Evolutionary conservation across 2,888 invertebrate genomes (phyloP), one percentile per base, ranked within the genome.

Genomic region (Crocallis elinguaria): DNA sequence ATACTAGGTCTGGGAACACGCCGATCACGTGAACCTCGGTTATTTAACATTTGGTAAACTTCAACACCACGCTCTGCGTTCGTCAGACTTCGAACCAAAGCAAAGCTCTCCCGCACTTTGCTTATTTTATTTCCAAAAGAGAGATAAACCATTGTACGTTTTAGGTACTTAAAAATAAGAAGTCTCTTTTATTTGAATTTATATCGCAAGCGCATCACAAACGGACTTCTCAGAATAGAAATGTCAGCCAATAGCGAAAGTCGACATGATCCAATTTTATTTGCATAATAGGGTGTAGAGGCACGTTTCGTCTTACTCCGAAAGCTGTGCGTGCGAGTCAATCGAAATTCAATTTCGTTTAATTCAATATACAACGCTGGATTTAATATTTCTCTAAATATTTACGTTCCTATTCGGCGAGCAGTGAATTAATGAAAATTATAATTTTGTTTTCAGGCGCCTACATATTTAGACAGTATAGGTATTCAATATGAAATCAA

Each of bases 321-420:
- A 36, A 14, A 12, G 35, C 16, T 29, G 13, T 13, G 25, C 23
- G 36, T 21, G 37, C 30, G 35, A n/a, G 25, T 27, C 14, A 41
- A 42, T 46, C 21, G 12, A 38, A 53, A 53, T 42, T 14, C 25
- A 41, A 52, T 46, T 52, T 21, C 27, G 14, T 35, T 16, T 21
- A 44, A 50, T 39, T 46, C 27, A 11, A 44, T 17, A 17, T 14
- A 9, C n/a, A n/a, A 7, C 9, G 9, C 25, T 7, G 3, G 5
- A 9, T 25, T 25, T n/a, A 25, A 25, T 25, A 25, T 25, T 9
- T 25, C 25, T 19, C 3, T 19, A 19, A 7, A 9, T n/a, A 7
- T 25, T 9, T n/a, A 25, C n/a, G 25, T 25, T 25, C n/a, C 2
- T 1, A 8, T 25, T 25, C 9, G 6, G 23, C 23, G 23, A 25